These are phyloP conservation scores for Watsonalla binaria DNA, from an alignment of 2,888 invertebrate genomes.

Conservation along the genomic window DNA sequence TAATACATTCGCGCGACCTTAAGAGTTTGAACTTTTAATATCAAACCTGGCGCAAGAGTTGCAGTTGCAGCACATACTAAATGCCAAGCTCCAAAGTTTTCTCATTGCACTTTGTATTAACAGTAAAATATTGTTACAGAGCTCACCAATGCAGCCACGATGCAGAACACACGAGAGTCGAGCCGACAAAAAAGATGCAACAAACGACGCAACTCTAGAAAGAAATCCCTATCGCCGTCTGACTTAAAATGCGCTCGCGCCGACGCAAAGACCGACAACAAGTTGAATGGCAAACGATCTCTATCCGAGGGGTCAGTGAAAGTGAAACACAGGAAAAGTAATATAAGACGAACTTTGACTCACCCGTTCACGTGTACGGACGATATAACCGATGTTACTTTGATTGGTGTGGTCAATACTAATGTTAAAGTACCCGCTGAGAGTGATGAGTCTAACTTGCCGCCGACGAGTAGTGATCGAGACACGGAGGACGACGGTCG, in stretches of 20 bases:
- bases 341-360: slow-evolving; percentile 70
- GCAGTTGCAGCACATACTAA: neutral
- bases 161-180: slow-evolving; percentile 70
- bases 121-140: slow-evolving; percentile 44
- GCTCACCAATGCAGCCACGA: slow-evolving; percentile 58
- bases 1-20: too few relatives aligned
- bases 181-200: slow-evolving; percentile 68
- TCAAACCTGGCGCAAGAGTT: too few relatives aligned
- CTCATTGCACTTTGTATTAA: slow-evolving; percentile 4
- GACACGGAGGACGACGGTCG: slow-evolving; percentile 72
- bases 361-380: slow-evolving; percentile 66
- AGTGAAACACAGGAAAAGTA: slow-evolving; percentile 71
- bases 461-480: slow-evolving; percentile 71
- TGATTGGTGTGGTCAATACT: slow-evolving; percentile 50
- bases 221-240: slow-evolving; percentile 73
- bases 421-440: slow-evolving; percentile 56
- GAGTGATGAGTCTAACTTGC: slow-evolving; percentile 71
- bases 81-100: neutral
- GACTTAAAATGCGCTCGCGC: slow-evolving; percentile 60
- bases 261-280: slow-evolving; percentile 57
- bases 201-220: slow-evolving; percentile 71
- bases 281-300: slow-evolving; percentile 58
- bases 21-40: too few relatives aligned
- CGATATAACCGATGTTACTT: slow-evolving; percentile 54
- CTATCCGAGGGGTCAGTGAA: slow-evolving; percentile 71